Evolutionary conservation across 2,797 vertebrate species (phyloP), one percentile per base, ranked within the genome.

Genomic region (Tangara arthus): DNA sequence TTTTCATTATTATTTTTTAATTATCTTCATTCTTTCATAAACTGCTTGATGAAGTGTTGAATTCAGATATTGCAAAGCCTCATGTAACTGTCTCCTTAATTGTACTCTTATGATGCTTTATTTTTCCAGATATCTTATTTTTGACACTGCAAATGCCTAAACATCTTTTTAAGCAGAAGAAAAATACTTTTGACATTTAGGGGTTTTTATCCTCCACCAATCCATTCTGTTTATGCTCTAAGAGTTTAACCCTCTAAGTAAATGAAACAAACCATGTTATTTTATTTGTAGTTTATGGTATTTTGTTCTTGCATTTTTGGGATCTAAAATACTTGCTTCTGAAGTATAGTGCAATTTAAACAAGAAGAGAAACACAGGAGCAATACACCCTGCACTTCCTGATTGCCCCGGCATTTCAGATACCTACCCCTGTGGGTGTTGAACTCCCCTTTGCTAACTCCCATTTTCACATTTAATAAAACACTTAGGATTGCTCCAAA

Each of bases 121-220:
- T 39, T 93, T 84, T 83, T 32, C 30, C 50, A 69, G 12, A 5
- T 71, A 24, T 42, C 22, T 63, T 77, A 15, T 55, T 82, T 93
- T 27, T 66, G 46, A 71, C 15, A 50, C 27, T 81, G 32, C 19
- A 32, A 84, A 59, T 59, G 23, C 23, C 15, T 23, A 63, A 84
- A 30, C 2, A 3, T 16, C 8, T 19, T 53, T 70, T 57, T 30
- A 18, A 23, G 55, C 12, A 18, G 50, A n/a, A 49, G 37, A 41
- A 77, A 59, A 32, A 4, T 8, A 19, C 47, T 88, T 86, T 61
- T 69, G 12, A 64, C 8, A 16, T 57, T 57, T 60, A 32, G 16
- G 5, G 16, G 2, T 0, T 5, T 9, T 30, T 44, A 22, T 4
- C 11, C 3, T 12, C 12, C 24, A 5, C 11, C 12, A 3, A 23